Evolutionary conservation across 2,888 invertebrate species (phyloP).

Genomic region (Tubulanus polymorphus): DNA sequence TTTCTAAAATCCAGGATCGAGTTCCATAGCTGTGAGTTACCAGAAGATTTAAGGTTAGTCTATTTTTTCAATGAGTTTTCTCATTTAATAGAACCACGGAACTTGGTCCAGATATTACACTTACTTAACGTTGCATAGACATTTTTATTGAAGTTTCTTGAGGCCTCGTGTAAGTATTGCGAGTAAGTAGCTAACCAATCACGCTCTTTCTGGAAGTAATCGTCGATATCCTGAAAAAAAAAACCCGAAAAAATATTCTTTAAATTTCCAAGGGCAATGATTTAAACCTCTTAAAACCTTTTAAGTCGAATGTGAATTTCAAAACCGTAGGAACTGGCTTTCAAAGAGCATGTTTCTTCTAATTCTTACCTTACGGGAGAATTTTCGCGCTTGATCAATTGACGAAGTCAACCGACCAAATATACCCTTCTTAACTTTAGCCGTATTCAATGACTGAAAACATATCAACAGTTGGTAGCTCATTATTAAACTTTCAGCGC

Average conservation of each 20-base stretch:
- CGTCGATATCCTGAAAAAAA: conserved; percentile 48
- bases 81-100: too few relatives aligned
- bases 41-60: too few relatives aligned
- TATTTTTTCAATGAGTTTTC: too few relatives aligned
- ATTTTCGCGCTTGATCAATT: conserved; percentile 49
- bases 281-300: too few relatives aligned
- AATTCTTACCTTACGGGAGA: conserved; percentile 27
- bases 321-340: neutral
- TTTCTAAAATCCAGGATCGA: too few relatives aligned
- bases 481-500: too few relatives aligned
- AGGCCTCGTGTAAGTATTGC: too few relatives aligned
- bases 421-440: conserved; percentile 49
- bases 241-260: neutral
- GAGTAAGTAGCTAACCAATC: conserved; percentile 48
- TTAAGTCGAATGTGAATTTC: conserved; percentile 18
- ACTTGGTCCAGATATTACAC: too few relatives aligned
- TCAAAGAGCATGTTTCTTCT: conserved; percentile 12
- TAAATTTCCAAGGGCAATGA: too few relatives aligned
- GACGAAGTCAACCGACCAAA: conserved; percentile 43
- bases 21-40: too few relatives aligned
- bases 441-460: conserved; percentile 44
- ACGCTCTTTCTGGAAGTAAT: conserved; percentile 53
- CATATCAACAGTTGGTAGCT: too few relatives aligned
- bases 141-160: conserved; percentile 50
- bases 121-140: conserved; percentile 50